Evolutionary conservation across 2,797 vertebrate species (phyloP).

Genomic region (Acestrorhynchus altus): DNA sequence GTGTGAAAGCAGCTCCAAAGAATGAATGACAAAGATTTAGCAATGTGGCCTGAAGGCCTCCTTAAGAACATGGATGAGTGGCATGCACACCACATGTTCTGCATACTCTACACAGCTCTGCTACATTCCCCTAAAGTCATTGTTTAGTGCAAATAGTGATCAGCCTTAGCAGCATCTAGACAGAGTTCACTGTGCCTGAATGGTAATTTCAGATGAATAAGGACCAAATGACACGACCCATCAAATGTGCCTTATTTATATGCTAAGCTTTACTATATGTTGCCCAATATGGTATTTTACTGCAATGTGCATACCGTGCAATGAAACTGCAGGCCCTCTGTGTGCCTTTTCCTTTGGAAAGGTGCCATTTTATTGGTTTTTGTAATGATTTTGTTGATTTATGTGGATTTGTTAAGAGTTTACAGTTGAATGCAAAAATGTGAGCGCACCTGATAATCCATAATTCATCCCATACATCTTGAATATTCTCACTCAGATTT

Average conservation of each 20-base stretch:
- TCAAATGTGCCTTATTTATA: neutral
- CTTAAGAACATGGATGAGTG: neutral
- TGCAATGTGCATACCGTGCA: neutral
- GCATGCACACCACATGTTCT: slow-evolving; percentile 41
- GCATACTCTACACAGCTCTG: slow-evolving; percentile 56
- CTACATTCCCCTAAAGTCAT: slow-evolving; percentile 66
- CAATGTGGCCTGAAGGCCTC: neutral
- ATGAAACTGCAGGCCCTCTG: neutral
- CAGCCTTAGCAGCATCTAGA: neutral
- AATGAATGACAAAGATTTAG: slow-evolving; percentile 9
- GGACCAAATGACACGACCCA: neutral
- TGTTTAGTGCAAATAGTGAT: neutral
- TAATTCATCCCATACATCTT: no score
- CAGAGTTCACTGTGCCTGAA: neutral
- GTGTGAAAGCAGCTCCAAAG: neutral
- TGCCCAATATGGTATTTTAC: neutral
- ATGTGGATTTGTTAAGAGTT: no score
- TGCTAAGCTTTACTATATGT: neutral
- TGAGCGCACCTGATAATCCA: no score
- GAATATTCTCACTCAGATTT: no score
- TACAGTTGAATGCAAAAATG: no score
- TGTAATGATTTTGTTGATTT: neutral
- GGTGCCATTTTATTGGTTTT: neutral
- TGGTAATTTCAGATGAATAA: neutral
- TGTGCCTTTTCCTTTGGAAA: neutral